Evolutionary conservation across 2,113 vertebrate genomes (phyloP), one percentile per base, ranked within the genome.

Genomic region (Urocolius indicus): DNA sequence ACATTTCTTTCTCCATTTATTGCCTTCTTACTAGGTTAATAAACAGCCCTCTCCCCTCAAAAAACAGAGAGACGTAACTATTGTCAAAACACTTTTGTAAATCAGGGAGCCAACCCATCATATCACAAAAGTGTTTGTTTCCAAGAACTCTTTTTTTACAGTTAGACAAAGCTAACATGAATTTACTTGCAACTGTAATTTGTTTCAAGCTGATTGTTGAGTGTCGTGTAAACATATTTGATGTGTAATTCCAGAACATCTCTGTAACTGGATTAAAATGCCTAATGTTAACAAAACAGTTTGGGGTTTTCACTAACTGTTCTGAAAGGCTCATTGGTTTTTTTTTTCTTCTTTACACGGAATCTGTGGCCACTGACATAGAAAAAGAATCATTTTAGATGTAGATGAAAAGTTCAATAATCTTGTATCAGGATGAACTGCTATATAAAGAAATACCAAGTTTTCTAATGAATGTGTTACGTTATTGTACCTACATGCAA

Each of bases 401-500:
- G 78, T 97, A 97, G 93, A 52, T 55, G 95, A 96, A 91, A 94
- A 89, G 68, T 89, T 96, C 94, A 90, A 71, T 89, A 96, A 95
- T 97, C 97, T 97, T 91, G 80, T 96, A 94, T 93, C 96, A 97
- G 97, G 96, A 96, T 79, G 88, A 97, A 94, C 84, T 96, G 81
- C 89, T 96, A 83, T 63, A 77, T 93, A 81, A 93, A 89, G 91
- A 95, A 91, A 93, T 85, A 96, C 27, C 76, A 78, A 74, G 67
- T 63, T 94, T 90, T 94, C 93, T 75, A 93, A 93, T 96, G 97
- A 98, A 98, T 98, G 96, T 97, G 96, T 95, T 96, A 90, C 97
- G 90, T 96, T 96, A 87, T 54, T 65, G 96, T 95, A 97, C 82
- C 68, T 97, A 95, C 89, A 61, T 91, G 5, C 87, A 93, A 93